Base-by-base conservation (phyloP, 2,113 vertebrate species). In the Gambusia affinis region DNA sequence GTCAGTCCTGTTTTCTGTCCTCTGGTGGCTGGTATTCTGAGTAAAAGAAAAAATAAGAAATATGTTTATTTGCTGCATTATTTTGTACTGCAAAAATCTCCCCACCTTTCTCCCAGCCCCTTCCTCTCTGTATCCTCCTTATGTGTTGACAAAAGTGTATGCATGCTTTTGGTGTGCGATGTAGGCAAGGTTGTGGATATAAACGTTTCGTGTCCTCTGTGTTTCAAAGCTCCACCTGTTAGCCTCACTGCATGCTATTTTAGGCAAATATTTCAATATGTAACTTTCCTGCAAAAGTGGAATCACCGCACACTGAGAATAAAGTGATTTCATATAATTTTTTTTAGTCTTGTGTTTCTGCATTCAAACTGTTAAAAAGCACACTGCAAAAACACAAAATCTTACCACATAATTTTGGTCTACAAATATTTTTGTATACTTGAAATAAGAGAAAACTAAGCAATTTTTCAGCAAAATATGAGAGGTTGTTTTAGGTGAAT, bases 221-320 rank as follows among this genome's bases (percentile, higher is more conserved):
- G 93, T 91, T 90, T 80, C 85, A 70, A 93, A 94, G 94, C 92
- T 87, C 84, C 95, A 93, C 94, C 90, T 94, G 94, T 93, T 94
- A 92, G 90, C 92, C 94, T 95, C 93, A 94, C 92, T 97, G 97
- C 97, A 98, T 99, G 97, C 94, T 80, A 82, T 94, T 92, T 89
- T 92, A 91, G 92, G 93, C 95, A 93, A 92, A 94, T 85, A 76
- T 76, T 94, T 90, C 86, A 89, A 87, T 90, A 91, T 95, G 94
- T 94, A 94, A 92, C 94, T 93, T 96, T 95, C 93, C 95, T 95
- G 95, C 93, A 88, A 93, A 92, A 95, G 94, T 96, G 95, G 95
- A 97, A 96, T 97, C 96, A 96, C 96, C 92, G 90, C 94, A 94
- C 97, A 96, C 85, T 89, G 86, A 93, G 87, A 81, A 93, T 92